These are phyloP conservation scores for Thunnus albacares DNA, from an alignment of 2,797 vertebrate genomes.

Conservation along the genomic window DNA sequence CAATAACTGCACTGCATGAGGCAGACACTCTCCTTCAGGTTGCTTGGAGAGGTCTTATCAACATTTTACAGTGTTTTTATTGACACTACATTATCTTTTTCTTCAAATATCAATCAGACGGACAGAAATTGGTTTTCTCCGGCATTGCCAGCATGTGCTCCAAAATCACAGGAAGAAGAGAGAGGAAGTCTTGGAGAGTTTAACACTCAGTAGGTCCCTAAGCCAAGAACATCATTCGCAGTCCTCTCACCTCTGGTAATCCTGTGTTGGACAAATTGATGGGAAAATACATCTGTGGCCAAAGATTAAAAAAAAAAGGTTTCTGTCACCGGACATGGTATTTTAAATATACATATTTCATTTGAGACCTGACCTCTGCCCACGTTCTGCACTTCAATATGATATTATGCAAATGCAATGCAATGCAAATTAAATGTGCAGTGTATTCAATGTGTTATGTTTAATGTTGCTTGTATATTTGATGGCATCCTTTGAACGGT, in stretches of 20 bases:
- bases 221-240: neutral
- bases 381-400: neutral
- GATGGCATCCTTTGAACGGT: constrained; percentile 3
- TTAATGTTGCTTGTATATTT: constrained; percentile 33
- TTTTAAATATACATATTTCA: constrained; percentile 21
- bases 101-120: constrained; percentile 43
- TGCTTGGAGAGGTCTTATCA: constrained; percentile 37
- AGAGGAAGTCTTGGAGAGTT: constrained; percentile 4
- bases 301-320: neutral
- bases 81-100: constrained; percentile 37
- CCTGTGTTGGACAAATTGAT: constrained; percentile 20
- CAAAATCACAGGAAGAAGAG: constrained; percentile 24
- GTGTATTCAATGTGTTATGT: neutral
- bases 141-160: constrained; percentile 24
- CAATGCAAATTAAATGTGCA: neutral
- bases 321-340: neutral
- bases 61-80: constrained; percentile 46
- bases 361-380: constrained; percentile 18
- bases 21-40: constrained; percentile 40
- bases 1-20: constrained; percentile 2
- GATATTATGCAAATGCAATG: constrained; percentile 17
- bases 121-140: constrained; percentile 31
- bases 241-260: constrained; percentile 6
- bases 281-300: neutral
- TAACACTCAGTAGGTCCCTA: constrained; percentile 25